phyloP scores from a whole-genome alignment of 2,797 vertebrate genomes.

The Tolypeutes matacus region DNA sequence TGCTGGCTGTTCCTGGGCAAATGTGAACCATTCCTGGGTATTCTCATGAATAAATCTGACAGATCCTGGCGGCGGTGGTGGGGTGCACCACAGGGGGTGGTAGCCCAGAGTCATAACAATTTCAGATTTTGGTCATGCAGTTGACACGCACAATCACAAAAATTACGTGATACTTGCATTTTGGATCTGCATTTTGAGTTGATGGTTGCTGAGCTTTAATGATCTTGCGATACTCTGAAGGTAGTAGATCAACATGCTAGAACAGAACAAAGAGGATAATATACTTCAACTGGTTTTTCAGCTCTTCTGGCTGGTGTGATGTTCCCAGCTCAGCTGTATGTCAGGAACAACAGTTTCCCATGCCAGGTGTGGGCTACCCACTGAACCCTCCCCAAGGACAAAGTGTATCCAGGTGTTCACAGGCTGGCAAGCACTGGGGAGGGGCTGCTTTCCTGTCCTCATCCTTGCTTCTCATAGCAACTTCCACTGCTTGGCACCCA shows the following conservation, averaged over 20 bases:
- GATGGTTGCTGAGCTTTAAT: slow-evolving; percentile 97
- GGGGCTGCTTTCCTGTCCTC: background rate
- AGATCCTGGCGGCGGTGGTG: background rate
- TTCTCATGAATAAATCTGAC: background rate
- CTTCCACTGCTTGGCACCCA: background rate
- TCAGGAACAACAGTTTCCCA: background rate
- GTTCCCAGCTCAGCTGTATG: background rate
- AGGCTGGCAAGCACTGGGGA: background rate
- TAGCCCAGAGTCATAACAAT: no score
- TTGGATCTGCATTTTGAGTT: slow-evolving; percentile 97
- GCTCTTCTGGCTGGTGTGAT: background rate
- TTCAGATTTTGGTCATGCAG: fast-evolving
- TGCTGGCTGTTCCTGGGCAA: background rate
- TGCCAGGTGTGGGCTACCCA: no score
- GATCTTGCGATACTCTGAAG: slow-evolving; percentile 98
- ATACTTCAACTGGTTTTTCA: fast-evolving
- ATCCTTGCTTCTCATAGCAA: background rate
- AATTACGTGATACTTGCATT: slow-evolving; percentile 89
- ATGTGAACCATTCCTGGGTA: no score
- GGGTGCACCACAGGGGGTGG: fast-evolving
- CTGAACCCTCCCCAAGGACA: background rate
- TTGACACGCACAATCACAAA: fast-evolving
- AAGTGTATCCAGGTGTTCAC: fast-evolving
- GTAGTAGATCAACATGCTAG: slow-evolving; percentile 98
- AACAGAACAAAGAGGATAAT: slow-evolving; percentile 63